Conservation (phyloP, 1,140 invertebrate genomes). For the Zaprionus capensis region DNA sequence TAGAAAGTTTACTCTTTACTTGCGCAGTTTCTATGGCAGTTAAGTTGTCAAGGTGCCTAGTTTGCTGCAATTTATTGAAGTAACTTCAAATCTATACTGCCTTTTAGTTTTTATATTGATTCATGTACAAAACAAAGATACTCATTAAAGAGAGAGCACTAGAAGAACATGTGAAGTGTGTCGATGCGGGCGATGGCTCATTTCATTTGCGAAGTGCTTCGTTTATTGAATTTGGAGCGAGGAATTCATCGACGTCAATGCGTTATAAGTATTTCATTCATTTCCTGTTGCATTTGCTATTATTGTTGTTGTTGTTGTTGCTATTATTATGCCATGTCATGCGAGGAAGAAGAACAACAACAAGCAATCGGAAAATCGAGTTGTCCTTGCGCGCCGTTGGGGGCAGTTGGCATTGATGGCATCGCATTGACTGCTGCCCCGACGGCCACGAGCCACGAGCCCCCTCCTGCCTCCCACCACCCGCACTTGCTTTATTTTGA, state of each 20-base stretch:
- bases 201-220: conserved; percentile 6
- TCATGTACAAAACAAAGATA: too few species aligned
- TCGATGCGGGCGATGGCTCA: not conserved
- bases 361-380: conserved; percentile 13
- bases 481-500: conserved; percentile 47
- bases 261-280: conserved; percentile 58
- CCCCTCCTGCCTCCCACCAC: too few species aligned
- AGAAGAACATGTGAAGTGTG: too few species aligned
- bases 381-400: conserved; percentile 25
- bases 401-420: conserved; percentile 32
- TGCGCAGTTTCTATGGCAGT: too few species aligned
- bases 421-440: conserved; percentile 18
- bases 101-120: too few species aligned
- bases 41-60: too few species aligned
- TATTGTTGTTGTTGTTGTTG: conserved; percentile 6
- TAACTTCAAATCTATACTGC: too few species aligned
- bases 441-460: not conserved
- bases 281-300: conserved; percentile 56
- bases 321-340: not conserved
- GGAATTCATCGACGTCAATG: conserved; percentile 19
- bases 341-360: conserved; percentile 8
- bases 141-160: too few species aligned
- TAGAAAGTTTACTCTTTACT: too few species aligned
- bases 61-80: too few species aligned
- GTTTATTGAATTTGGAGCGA: conserved; percentile 38